These are phyloP conservation scores for Pilophorus perplexus DNA, from an alignment of 2,888 invertebrate genomes.

Conservation along the genomic window DNA sequence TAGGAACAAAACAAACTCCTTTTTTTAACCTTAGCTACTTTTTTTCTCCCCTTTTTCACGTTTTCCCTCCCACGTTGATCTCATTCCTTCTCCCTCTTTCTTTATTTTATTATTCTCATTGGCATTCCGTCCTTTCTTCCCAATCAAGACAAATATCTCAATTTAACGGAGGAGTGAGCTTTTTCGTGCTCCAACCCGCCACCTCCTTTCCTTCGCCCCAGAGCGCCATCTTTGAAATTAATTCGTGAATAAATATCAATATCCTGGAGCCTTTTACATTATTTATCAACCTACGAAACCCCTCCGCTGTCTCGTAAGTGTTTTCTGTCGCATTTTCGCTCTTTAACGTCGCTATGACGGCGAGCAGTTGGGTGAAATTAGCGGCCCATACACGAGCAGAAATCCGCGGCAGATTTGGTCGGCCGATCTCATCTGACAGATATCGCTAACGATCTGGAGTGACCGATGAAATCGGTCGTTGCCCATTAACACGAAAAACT, in stretches of 20 bases:
- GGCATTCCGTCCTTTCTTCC: conserved; percentile 33
- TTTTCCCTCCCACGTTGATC: neutral
- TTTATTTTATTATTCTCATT: conserved; percentile 37
- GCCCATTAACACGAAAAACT: too few species aligned
- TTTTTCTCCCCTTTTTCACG: neutral
- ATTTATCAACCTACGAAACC: conserved; percentile 20
- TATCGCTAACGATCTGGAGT: too few species aligned
- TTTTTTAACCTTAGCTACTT: neutral
- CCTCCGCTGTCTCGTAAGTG: neutral
- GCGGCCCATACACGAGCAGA: too few species aligned
- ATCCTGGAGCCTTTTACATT: conserved; percentile 27
- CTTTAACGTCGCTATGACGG: conserved; percentile 12
- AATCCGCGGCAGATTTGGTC: too few species aligned
- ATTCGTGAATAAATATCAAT: conserved; percentile 35
- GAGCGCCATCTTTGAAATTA: conserved; percentile 33
- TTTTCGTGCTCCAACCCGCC: conserved; percentile 1
- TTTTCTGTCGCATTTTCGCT: neutral
- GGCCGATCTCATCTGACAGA: too few species aligned
- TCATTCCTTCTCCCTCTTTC: neutral
- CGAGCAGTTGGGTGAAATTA: too few species aligned
- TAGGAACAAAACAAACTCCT: conserved; percentile 31
- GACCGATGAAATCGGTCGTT: too few species aligned
- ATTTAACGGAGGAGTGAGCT: conserved; percentile 34
- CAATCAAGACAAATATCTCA: conserved; percentile 40
- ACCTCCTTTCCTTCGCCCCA: neutral